Evolutionary conservation across 2,888 invertebrate species (phyloP), one percentile per base, ranked within the genome.

Genomic region (Seira musarum): DNA sequence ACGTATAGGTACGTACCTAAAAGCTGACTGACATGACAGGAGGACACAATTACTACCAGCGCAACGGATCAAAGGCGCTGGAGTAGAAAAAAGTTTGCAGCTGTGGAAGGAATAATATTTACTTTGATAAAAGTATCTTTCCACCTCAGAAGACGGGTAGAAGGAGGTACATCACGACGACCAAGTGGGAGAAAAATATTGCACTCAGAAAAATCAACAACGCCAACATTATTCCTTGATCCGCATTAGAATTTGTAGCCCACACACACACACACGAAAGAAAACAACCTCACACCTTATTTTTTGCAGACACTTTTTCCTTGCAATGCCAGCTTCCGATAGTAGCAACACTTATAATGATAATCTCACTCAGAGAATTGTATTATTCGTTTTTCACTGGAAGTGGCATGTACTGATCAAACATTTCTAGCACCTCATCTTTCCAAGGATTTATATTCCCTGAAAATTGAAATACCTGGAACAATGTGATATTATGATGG

Each of bases 151-250:
- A 1, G 17, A 74, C 73, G 21, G 73, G 73, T 17, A 74, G 35
- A 65, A 74, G 65, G 17, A 74, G 35, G 66, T 74, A 74, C 15
- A 74, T 24, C 5, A 46, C 73, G 1, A 74, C 10, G 0, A 74
- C 25, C n/a, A 53, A 53, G 25, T 74, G 57, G 57, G 66, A 74
- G 19, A 74, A 66, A 24, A 74, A 74, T 53, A 74, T 53, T 15
- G 66, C 73, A 74, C 66, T 74, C 49, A 74, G 22, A 24, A 74
- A 74, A 60, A 74, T 65, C 72, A 72, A 22, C 53, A 68, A 22
- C 1, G 68, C 10, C 17, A 68, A 10, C 68, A 68, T 66, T 17
- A 22, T 53, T 61, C 13, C 8, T 3, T 22, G 22, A 35, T 30
- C 25, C 17, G 35, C n/a, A 30, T 65, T 17, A 30, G 22, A n/a